phyloP scores from a whole-genome alignment of 2,797 vertebrate genomes.

The Sylvia borin region DNA sequence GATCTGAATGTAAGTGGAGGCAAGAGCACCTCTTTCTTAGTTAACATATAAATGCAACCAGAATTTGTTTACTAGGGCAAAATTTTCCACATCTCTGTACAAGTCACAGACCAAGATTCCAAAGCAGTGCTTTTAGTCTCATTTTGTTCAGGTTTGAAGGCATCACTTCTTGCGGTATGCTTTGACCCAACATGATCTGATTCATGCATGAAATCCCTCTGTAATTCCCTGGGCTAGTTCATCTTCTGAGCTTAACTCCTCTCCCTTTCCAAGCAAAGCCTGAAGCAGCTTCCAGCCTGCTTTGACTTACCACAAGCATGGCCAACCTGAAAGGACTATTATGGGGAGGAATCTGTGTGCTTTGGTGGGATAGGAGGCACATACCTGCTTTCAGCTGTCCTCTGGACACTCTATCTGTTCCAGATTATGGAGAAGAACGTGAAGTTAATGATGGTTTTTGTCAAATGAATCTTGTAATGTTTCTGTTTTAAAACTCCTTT shows the following conservation, averaged over 20 bases:
- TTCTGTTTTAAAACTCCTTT: neutral
- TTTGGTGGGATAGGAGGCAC: neutral
- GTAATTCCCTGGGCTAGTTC: neutral
- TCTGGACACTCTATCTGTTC: neutral
- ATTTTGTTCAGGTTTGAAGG: neutral
- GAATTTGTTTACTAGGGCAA: neutral
- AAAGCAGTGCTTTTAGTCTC: neutral
- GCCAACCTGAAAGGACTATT: fast-evolving
- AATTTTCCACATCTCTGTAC: neutral
- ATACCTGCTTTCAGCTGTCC: neutral
- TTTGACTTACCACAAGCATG: neutral
- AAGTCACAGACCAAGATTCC: neutral
- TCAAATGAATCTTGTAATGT: neutral
- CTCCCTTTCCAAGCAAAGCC: neutral
- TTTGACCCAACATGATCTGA: neutral
- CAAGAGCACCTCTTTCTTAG: neutral
- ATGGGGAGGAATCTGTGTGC: neutral
- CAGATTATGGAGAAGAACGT: neutral
- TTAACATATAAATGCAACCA: neutral
- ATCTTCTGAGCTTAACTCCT: neutral
- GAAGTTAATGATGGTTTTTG: neutral
- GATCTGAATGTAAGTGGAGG: neutral
- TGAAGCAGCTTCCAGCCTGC: neutral
- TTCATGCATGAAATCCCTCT: neutral
- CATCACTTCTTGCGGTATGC: neutral